Evolutionary conservation across 2,113 vertebrate species (phyloP).

Genomic region (Piaya cayana): DNA sequence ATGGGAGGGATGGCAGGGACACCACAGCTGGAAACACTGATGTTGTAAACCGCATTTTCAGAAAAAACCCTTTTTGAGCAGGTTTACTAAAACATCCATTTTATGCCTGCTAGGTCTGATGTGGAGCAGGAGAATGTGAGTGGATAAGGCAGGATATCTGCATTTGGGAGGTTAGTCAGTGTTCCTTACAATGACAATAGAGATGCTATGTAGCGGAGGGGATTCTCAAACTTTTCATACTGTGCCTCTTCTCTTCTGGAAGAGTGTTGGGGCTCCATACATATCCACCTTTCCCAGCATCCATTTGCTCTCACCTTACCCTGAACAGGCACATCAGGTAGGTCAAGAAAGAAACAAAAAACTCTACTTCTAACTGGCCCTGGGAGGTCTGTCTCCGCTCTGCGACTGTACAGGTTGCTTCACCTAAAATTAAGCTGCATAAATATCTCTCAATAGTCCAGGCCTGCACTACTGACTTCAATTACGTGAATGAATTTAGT

Average conservation of each 20-base stretch:
- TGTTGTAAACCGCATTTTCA: neutral
- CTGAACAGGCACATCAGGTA: neutral
- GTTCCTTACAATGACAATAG: neutral
- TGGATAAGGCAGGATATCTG: neutral
- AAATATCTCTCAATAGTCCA: neutral
- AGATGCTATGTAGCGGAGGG: neutral
- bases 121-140: neutral
- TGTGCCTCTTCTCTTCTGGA: neutral
- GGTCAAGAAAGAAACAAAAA: neutral
- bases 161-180: neutral
- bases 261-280: neutral
- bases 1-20: neutral
- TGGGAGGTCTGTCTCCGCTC: neutral
- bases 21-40: neutral
- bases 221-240: neutral
- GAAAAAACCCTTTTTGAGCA: neutral
- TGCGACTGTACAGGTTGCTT: neutral
- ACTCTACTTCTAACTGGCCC: accelerated
- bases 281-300: neutral
- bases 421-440: neutral
- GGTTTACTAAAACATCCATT: neutral
- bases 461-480: neutral
- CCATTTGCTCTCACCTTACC: neutral
- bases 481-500: neutral
- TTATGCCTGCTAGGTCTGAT: neutral